Percentiles rank a stretch among this genome's conserved stretches.
These are phyloP conservation scores for Eptesicus fuscus DNA, from an alignment of 2,113 vertebrate species.

Conservation along the genomic window DNA sequence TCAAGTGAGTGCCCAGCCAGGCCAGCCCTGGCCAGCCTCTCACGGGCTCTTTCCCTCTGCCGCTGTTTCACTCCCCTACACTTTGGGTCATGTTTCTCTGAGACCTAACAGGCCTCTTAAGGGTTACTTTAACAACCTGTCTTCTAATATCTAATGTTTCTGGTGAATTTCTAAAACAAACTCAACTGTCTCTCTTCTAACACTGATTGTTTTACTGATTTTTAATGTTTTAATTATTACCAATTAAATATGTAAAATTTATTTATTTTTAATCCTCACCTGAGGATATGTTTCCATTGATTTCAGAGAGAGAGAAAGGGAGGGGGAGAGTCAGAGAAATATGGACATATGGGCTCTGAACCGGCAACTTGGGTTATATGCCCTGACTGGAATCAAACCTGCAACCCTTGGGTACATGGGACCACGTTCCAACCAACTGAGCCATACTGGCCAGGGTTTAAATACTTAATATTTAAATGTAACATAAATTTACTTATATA, in stretches of 20 bases:
- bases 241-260: neutral
- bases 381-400: neutral
- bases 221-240: neutral
- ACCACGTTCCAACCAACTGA: neutral
- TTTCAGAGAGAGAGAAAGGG: neutral
- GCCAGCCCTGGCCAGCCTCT: neutral
- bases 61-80: rapidly evolving
- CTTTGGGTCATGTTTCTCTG: neutral
- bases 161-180: neutral
- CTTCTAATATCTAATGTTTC: neutral
- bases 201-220: neutral
- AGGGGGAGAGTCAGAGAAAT: neutral
- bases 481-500: neutral
- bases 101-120: neutral
- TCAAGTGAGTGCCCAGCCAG: slow-evolving; percentile 88
- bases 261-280: neutral
- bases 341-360: neutral
- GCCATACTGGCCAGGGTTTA: neutral
- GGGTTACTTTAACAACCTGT: neutral
- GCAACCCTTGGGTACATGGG: neutral
- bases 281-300: neutral
- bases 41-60: too few relatives aligned
- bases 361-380: neutral
- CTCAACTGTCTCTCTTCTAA: neutral
- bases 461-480: neutral